Evolutionary conservation across 2,113 vertebrate genomes (phyloP).

Genomic region (Peromyscus leucopus): DNA sequence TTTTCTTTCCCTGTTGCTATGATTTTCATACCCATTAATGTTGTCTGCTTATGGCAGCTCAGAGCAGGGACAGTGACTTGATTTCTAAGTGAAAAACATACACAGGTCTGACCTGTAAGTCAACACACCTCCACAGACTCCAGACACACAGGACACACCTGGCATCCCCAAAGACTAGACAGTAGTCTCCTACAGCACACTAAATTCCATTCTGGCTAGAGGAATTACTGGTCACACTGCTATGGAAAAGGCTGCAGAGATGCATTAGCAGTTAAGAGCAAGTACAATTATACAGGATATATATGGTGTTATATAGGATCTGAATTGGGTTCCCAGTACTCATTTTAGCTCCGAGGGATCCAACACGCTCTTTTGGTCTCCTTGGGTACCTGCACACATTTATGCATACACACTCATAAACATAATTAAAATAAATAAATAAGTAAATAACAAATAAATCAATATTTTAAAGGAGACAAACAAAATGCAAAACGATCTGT

Average conservation of each 20-base stretch:
- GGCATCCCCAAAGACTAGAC: background rate
- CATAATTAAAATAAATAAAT: background rate
- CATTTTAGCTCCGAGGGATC: background rate
- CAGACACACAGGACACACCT: background rate
- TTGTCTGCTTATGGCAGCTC: background rate
- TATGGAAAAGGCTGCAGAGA: background rate
- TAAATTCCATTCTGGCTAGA: background rate
- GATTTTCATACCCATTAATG: conserved; percentile 2
- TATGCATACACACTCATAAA: background rate
- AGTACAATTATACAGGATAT: background rate
- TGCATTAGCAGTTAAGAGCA: background rate
- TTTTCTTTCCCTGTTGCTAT: background rate
- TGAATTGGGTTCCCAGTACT: background rate
- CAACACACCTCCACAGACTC: background rate
- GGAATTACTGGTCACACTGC: background rate
- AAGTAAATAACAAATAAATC: background rate
- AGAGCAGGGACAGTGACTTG: background rate
- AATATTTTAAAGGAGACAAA: background rate
- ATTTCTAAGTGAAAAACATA: background rate
- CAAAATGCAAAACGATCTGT: conserved; percentile 2
- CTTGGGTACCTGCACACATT: background rate
- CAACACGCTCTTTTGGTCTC: background rate
- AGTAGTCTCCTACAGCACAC: background rate
- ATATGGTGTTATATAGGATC: background rate
- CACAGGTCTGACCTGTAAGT: background rate